Base-by-base conservation (phyloP, 1,140 invertebrate species). In the Semibalanus balanoides region DNA sequence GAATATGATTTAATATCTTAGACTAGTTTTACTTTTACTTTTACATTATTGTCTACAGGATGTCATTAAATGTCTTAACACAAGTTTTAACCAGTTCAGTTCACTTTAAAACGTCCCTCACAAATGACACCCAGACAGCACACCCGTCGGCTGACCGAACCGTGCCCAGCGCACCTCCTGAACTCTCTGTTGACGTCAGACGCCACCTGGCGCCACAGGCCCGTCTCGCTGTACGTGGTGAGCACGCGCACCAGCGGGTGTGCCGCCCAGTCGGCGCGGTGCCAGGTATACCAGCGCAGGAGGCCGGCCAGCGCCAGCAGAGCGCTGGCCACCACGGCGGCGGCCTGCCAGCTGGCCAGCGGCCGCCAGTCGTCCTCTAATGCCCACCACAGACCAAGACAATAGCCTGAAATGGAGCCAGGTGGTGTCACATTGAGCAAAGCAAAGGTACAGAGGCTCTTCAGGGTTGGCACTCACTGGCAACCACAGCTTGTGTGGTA, bases 131-230 rank as follows among this genome's bases (percentile, higher is more conserved):
- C n/a, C n/a, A n/a, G n/a, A n/a, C n/a, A n/a, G n/a, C n/a, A n/a
- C n/a, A n/a, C n/a, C n/a, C n/a, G n/a, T n/a, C n/a, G n/a, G n/a
- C n/a, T n/a, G n/a, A n/a, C n/a, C n/a, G n/a, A n/a, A n/a, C 35
- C 35, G 35, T 40, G 35, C 17, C 35, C 35, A n/a, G 35, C 35
- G 81, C 84, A 90, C 88, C 89, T 88, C 83, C 90, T 85, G 82
- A 90, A 94, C 83, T 95, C 93, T 74, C 84, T 86, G 83, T 94
- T 91, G 74, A 96, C 90, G 78, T 89, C 87, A 31, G 86, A 85
- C 73, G 92, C 90, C 0, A 93, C 87, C 40, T 86, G 81, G 74
- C 86, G 84, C 89, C 92, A 94, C 25, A 84, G 84, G 43, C 87
- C 87, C 31, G 84, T 83, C 76, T 88, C 87, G 30, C 87, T 86